phyloP scores from a whole-genome alignment of 2,113 vertebrate genomes.

The Felis catus region F.catus_Fca126_mat1.0 CM031413.1:18191501-18192000 shows the following conservation, averaged over 20 bases:
- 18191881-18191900: not conserved
- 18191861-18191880: not conserved
- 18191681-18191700: not conserved
- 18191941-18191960: not conserved
- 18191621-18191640: not conserved
- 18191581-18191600: not conserved
- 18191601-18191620: not conserved
- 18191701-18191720: not conserved
- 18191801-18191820: not conserved
- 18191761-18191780: not conserved
- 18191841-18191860: not conserved
- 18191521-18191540: not conserved
- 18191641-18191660: rapidly evolving
- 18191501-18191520: not conserved
- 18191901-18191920: not conserved
- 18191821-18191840: not conserved
- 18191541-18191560: not conserved
- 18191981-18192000: not conserved
- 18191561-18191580: not conserved
- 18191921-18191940: not conserved
- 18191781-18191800: not conserved
- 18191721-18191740: not conserved
- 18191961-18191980: not conserved
- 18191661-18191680: not conserved
- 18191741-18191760: not conserved